phyloP scores from a whole-genome alignment of 2,113 vertebrate species.

The Numenius arquata region DNA sequence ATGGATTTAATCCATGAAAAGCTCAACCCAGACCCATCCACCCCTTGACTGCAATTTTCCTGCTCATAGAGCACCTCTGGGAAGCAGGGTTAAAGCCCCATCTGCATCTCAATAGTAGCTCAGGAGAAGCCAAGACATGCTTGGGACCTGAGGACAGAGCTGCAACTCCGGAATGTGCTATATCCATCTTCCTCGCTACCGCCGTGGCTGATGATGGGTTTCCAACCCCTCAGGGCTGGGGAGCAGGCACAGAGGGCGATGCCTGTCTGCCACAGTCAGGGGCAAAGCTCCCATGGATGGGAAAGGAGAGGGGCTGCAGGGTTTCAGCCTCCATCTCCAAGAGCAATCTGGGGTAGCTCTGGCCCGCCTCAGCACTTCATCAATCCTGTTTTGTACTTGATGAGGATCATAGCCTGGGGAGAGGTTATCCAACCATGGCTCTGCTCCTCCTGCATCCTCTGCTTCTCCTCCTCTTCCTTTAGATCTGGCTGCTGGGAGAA shows the following conservation, averaged over 20 bases:
- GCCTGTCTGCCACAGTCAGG: background rate
- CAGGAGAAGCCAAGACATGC: background rate
- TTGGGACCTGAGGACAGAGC: background rate
- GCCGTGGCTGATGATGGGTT: background rate
- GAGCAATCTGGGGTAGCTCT: background rate
- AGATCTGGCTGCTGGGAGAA: conserved; percentile 12
- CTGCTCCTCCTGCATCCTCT: conserved; percentile 6
- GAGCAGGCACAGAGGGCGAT: background rate
- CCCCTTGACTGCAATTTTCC: background rate
- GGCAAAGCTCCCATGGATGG: background rate
- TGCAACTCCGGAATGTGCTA: background rate
- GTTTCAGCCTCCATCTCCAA: background rate
- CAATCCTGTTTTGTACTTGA: background rate
- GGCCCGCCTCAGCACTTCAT: background rate
- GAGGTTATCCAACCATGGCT: background rate
- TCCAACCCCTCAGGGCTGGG: background rate
- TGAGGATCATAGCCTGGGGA: background rate
- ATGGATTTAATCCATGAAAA: background rate
- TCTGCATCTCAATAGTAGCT: background rate
- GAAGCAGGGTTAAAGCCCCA: background rate
- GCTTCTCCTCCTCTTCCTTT: background rate
- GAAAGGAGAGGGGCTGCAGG: background rate
- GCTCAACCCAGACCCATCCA: background rate
- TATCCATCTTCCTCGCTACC: background rate
- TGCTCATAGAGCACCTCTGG: background rate